Conservation (phyloP, 2,888 invertebrate genomes). For the Poecilus cupreus region DNA sequence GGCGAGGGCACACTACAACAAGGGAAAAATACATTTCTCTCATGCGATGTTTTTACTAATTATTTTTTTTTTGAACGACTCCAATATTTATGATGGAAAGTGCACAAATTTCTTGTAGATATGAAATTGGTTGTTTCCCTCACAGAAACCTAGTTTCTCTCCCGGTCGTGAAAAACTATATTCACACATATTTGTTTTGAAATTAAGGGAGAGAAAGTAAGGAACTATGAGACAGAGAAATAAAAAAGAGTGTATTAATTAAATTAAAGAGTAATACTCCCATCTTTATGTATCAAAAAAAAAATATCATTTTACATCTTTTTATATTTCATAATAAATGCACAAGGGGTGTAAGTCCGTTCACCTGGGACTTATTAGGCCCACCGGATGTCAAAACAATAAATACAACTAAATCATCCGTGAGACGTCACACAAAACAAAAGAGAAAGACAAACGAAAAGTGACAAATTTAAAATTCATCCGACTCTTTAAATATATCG, state of each 20-base stretch:
- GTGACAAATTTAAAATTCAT: conserved; percentile 34
- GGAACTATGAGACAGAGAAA: neutral
- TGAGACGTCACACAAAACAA: conserved; percentile 16
- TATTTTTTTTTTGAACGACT: no score
- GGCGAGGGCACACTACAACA: no score
- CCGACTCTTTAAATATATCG: conserved; percentile 27
- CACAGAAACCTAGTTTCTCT: no score
- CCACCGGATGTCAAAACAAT: conserved; percentile 24
- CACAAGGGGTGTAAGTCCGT: conserved; percentile 26
- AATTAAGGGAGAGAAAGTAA: neutral
- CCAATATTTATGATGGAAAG: no score
- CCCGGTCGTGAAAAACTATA: no score
- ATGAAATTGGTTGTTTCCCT: no score
- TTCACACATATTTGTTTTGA: neutral
- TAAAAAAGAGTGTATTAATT: conserved; percentile 5
- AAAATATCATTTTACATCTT: conserved; percentile 51
- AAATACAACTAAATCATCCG: conserved; percentile 37
- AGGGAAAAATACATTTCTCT: no score
- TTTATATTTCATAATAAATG: conserved; percentile 45
- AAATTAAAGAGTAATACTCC: conserved; percentile 48
- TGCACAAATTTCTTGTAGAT: no score
- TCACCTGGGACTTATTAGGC: conserved; percentile 7
- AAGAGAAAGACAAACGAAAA: neutral
- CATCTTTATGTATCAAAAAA: conserved; percentile 50
- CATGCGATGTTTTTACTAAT: no score